Evolutionary conservation across 64 coral and sea anemone genomes (phyloP).

Genomic region (Montipora sp.): DNA sequence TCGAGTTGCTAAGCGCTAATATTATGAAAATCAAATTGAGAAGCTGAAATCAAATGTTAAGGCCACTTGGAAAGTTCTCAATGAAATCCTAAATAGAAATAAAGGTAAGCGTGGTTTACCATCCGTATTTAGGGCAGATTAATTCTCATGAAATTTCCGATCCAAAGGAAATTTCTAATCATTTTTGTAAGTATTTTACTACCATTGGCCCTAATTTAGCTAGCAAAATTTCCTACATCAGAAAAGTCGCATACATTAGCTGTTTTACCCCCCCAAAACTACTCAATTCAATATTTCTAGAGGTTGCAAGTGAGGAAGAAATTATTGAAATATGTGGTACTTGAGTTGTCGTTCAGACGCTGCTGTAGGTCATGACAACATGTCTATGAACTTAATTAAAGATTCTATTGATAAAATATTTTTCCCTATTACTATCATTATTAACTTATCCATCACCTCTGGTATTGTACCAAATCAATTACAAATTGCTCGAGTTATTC

Average conservation of each 20-base stretch:
- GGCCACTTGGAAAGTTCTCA: slow-evolving; percentile 16
- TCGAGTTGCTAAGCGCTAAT: slow-evolving; percentile 8
- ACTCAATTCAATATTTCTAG: not conserved
- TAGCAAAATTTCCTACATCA: slow-evolving; percentile 10
- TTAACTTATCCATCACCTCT: slow-evolving; percentile 23
- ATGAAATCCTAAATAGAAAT: slow-evolving; percentile 27
- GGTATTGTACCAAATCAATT: no score
- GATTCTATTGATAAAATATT: no score
- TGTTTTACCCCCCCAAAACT: slow-evolving; percentile 32
- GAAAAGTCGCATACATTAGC: not conserved
- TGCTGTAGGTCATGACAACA: not conserved
- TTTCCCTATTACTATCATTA: not conserved
- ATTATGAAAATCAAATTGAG: slow-evolving; percentile 21
- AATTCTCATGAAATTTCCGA: slow-evolving; percentile 43
- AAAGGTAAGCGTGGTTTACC: slow-evolving; percentile 5
- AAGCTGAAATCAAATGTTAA: not conserved
- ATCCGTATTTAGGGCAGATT: not conserved
- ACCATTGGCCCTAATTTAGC: not conserved
- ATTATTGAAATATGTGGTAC: slow-evolving; percentile 34
- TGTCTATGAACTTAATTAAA: no score
- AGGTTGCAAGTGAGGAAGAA: not conserved
- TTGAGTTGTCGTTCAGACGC: slow-evolving; percentile 39
- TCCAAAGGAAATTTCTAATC: slow-evolving; percentile 50
- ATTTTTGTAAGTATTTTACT: not conserved
- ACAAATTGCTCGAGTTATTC: no score